Conservation (phyloP, 2,797 vertebrate species). For the Cuniculus paca region DNA sequence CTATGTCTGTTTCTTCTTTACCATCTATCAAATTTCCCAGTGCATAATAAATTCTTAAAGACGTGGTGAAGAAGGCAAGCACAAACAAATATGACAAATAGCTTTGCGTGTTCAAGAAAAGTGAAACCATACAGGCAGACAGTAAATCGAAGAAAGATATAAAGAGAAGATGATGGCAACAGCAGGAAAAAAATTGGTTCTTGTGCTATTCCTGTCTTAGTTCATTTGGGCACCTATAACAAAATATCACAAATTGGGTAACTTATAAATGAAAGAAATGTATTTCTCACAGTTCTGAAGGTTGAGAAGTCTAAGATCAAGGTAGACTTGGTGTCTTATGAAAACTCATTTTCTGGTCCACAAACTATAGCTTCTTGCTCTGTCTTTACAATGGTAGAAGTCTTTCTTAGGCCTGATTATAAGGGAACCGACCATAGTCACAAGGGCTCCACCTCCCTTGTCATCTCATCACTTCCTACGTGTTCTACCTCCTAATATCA, state of each 20-base stretch:
- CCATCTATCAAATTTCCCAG: background rate
- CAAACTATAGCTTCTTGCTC: background rate
- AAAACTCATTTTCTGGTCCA: background rate
- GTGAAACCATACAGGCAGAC: background rate
- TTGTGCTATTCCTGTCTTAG: background rate
- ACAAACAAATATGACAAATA: background rate
- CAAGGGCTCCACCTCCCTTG: background rate
- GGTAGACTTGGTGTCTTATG: background rate
- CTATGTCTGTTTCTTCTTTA: background rate
- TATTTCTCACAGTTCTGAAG: background rate
- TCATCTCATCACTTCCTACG: background rate
- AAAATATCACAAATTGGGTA: background rate
- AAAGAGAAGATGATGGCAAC: background rate
- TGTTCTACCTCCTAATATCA: background rate
- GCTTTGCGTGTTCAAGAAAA: background rate
- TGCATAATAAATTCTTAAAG: background rate
- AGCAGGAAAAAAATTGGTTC: background rate
- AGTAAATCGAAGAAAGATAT: background rate
- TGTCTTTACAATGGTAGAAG: background rate
- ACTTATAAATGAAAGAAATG: background rate
- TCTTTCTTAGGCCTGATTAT: background rate
- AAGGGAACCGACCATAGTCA: background rate
- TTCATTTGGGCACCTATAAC: background rate
- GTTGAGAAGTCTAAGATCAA: background rate
- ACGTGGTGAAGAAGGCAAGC: background rate